phyloP scores from a whole-genome alignment of 2,797 vertebrate species.

The Urosaurus nigricauda region DNA sequence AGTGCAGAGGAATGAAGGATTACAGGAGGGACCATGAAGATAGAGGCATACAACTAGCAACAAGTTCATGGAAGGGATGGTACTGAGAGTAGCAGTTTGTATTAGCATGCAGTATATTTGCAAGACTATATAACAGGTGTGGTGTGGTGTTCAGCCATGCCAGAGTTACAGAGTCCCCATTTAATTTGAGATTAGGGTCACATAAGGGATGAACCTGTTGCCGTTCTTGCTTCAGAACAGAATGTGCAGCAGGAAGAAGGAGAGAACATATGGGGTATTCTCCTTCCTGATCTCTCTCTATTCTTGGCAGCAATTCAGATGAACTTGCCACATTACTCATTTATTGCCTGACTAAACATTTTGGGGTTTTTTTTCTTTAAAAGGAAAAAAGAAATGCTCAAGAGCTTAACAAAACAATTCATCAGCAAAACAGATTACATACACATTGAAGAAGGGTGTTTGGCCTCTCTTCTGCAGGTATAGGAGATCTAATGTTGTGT shows the following conservation, averaged over 20 bases:
- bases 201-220: not conserved
- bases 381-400: not conserved
- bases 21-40: not conserved
- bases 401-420: not conserved
- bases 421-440: conserved; percentile 8
- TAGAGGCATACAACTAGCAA: not conserved
- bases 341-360: conserved; percentile 34
- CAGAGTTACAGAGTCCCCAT: not conserved
- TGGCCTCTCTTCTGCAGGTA: not conserved
- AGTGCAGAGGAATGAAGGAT: too few species aligned
- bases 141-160: too few species aligned
- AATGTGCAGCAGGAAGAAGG: conserved; percentile 14
- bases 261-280: not conserved
- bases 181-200: accelerated
- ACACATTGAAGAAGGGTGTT: not conserved
- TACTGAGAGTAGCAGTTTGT: not conserved
- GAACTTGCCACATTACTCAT: conserved; percentile 30
- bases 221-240: conserved; percentile 41
- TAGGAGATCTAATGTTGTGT: too few species aligned
- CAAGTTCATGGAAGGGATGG: not conserved
- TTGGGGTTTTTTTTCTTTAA: not conserved
- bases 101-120: not conserved
- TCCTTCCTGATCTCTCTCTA: conserved; percentile 21
- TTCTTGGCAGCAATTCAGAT: conserved; percentile 35
- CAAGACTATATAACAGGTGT: not conserved